phyloP scores from a whole-genome alignment of 1,140 invertebrate species.

The Myzus persicae region DNA sequence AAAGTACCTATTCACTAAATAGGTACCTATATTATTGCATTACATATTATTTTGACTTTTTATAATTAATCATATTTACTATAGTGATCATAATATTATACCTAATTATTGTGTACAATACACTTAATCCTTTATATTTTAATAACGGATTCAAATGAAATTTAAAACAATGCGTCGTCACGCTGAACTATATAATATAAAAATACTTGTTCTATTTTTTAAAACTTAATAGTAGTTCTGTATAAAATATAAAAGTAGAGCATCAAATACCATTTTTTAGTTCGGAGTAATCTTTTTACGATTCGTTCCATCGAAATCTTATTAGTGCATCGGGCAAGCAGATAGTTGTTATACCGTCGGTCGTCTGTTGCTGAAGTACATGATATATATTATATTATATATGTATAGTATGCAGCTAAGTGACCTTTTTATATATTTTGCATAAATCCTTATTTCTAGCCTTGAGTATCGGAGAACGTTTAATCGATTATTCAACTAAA shows the following conservation, averaged over 20 bases:
- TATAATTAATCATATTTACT: background rate
- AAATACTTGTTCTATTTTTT: background rate
- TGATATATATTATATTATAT: background rate
- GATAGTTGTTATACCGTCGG: background rate
- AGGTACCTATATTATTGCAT: background rate
- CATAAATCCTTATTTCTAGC: background rate
- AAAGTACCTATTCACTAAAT: background rate
- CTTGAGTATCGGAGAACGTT: constrained; percentile 24
- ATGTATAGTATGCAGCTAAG: background rate
- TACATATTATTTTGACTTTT: background rate
- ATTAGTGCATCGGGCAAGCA: background rate
- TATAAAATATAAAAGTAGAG: background rate
- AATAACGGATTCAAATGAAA: background rate
- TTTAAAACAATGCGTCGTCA: background rate
- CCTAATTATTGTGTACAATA: too few relatives aligned
- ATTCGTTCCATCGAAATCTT: background rate
- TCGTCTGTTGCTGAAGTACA: background rate
- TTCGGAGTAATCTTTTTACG: background rate
- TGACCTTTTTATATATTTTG: background rate
- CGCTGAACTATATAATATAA: background rate
- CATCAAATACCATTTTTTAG: background rate
- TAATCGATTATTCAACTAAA: background rate
- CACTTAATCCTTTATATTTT: background rate
- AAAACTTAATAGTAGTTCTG: background rate
- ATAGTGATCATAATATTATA: background rate